Conservation (phyloP, 2,797 vertebrate genomes). For the Fringilla coelebs region DNA sequence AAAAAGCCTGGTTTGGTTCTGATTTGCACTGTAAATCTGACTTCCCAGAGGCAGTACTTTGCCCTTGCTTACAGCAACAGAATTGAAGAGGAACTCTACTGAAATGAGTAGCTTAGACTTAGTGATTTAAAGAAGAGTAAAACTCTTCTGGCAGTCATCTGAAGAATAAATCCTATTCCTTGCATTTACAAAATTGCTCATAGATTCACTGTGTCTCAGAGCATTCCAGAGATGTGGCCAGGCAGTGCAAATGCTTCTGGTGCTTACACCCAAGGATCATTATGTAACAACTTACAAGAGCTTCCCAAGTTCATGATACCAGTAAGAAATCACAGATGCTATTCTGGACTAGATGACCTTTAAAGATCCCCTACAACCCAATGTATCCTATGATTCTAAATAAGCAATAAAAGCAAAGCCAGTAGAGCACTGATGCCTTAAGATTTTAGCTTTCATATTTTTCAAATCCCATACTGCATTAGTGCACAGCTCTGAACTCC, state of each 20-base stretch:
- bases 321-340: background rate
- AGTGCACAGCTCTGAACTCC: background rate
- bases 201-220: background rate
- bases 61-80: background rate
- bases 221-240: background rate
- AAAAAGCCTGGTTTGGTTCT: background rate
- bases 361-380: background rate
- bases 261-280: background rate
- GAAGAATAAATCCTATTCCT: background rate
- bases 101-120: background rate
- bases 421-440: background rate
- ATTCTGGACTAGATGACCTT: background rate
- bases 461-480: background rate
- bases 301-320: background rate
- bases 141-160: background rate
- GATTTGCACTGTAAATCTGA: background rate
- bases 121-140: background rate
- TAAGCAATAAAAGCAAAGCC: accelerated
- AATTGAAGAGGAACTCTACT: background rate
- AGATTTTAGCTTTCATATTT: background rate
- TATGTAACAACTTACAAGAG: background rate
- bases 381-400: background rate
- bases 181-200: background rate
- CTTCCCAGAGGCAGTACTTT: background rate
- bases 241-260: background rate